These are phyloP conservation scores for Drosophila varians DNA, from an alignment of 1,140 invertebrate species.

Conservation along the genomic window DNA sequence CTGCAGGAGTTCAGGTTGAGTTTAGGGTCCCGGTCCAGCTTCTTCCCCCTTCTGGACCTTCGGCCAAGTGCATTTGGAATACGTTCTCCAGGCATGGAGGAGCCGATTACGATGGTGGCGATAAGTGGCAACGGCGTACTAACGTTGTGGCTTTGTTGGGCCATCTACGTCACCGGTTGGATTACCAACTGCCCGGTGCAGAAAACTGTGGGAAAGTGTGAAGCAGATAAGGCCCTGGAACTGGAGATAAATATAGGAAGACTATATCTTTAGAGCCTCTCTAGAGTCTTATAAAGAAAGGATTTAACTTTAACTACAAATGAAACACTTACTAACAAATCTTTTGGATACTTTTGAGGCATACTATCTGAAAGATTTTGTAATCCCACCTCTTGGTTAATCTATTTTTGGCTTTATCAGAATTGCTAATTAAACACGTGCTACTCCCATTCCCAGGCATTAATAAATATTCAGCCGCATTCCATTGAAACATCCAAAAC, in stretches of 20 bases:
- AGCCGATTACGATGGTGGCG: slow-evolving; percentile 39
- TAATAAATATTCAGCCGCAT: slow-evolving; percentile 40
- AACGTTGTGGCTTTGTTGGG: slow-evolving; percentile 52
- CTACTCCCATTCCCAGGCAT: slow-evolving; percentile 44
- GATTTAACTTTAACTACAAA: no score
- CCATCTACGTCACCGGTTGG: slow-evolving; percentile 40
- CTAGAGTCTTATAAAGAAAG: no score
- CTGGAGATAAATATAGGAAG: slow-evolving; percentile 10
- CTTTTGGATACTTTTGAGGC: not conserved
- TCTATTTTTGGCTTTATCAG: not conserved
- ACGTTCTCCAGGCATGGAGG: not conserved
- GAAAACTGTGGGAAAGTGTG: slow-evolving; percentile 38
- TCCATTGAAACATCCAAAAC: slow-evolving; percentile 20
- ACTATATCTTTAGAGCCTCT: not conserved
- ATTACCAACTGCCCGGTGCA: not conserved
- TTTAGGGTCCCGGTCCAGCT: not conserved
- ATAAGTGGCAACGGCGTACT: slow-evolving; percentile 41
- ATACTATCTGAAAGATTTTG: not conserved
- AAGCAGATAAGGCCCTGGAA: slow-evolving; percentile 23
- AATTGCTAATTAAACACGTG: slow-evolving; percentile 45
- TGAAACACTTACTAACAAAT: no score
- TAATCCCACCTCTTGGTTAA: not conserved
- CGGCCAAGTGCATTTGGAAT: slow-evolving; percentile 33
- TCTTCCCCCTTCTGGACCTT: not conserved
- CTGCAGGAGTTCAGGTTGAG: slow-evolving; percentile 46